phyloP scores from a whole-genome alignment of 2,888 invertebrate genomes.

The Desoria tigrina region DNA sequence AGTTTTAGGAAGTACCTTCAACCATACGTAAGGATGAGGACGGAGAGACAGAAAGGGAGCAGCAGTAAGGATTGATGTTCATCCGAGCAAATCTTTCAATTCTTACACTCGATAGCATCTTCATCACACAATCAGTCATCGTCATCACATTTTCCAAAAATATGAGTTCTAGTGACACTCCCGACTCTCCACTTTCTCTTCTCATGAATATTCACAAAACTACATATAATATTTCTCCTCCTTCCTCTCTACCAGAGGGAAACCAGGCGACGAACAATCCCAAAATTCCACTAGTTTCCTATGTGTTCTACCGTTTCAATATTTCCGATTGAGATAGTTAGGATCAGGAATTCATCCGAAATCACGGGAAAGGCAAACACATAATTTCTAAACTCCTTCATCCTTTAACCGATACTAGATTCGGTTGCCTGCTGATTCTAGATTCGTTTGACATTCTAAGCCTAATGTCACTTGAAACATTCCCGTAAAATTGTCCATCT shows the following conservation, averaged over 20 bases:
- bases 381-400: background rate
- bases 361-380: conserved; percentile 9
- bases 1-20: background rate
- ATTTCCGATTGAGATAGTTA: background rate
- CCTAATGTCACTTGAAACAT: too few relatives aligned
- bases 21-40: conserved; percentile 4
- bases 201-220: conserved; percentile 35
- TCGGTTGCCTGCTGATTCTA: too few relatives aligned
- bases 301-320: background rate
- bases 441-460: too few relatives aligned
- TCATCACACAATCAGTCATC: conserved; percentile 50
- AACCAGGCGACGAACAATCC: too few relatives aligned
- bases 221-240: conserved; percentile 10
- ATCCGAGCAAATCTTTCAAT: conserved; percentile 50
- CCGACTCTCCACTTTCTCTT: conserved; percentile 16
- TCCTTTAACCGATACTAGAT: too few relatives aligned
- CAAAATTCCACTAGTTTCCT: too few relatives aligned
- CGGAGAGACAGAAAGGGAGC: conserved; percentile 12
- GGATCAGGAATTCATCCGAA: conserved; percentile 9
- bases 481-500: too few relatives aligned
- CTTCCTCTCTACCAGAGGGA: too few relatives aligned
- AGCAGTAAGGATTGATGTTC: conserved; percentile 36
- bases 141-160: conserved; percentile 32
- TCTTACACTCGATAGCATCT: conserved; percentile 51
- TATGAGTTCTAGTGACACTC: conserved; percentile 18